These are phyloP conservation scores for Macrotus californicus DNA, from an alignment of 2,113 vertebrate species.

Conservation along the genomic window DNA sequence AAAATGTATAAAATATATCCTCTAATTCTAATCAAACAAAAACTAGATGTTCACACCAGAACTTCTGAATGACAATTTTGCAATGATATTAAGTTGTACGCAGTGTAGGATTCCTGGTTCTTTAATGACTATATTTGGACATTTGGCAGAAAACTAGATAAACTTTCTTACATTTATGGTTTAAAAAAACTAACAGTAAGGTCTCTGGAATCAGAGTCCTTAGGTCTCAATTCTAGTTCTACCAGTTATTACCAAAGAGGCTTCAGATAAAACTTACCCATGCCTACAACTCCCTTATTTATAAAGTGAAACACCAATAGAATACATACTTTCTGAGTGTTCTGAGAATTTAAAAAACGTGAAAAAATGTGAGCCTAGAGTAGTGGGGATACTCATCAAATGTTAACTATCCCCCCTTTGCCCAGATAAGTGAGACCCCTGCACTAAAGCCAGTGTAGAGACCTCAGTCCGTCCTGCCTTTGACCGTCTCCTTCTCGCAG, in stretches of 20 bases:
- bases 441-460: background rate
- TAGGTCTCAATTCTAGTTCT: background rate
- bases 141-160: background rate
- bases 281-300: background rate
- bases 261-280: background rate
- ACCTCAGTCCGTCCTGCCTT: background rate
- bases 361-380: background rate
- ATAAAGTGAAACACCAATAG: background rate
- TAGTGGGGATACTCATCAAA: background rate
- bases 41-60: background rate
- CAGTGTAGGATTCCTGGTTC: background rate
- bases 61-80: background rate
- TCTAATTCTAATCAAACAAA: background rate
- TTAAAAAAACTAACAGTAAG: background rate
- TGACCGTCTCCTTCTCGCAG: background rate
- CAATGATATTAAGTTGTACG: background rate
- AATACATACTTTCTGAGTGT: background rate
- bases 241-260: background rate
- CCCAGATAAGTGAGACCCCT: background rate
- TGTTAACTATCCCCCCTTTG: background rate
- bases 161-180: background rate
- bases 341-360: background rate
- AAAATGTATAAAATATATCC: background rate
- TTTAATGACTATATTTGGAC: background rate
- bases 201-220: background rate